phyloP scores from a whole-genome alignment of 2,888 invertebrate genomes.

The Limnephilus auricula region DNA sequence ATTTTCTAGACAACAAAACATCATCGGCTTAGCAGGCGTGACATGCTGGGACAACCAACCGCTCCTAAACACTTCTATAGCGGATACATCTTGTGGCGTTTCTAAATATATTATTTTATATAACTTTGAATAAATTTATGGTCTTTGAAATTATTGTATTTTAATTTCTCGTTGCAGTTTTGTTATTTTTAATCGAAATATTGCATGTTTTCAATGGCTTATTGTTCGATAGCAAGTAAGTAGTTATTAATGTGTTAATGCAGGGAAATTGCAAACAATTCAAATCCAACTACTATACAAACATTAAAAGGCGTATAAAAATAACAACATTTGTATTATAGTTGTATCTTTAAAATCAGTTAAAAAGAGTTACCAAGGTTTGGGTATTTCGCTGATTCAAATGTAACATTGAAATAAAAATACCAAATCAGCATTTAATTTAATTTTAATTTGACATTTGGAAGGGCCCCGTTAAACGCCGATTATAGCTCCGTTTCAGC shows the following conservation, averaged over 20 bases:
- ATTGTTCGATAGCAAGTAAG: not conserved
- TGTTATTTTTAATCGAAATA: not conserved
- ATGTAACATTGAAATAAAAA: not conserved
- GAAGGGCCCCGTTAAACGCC: too few species aligned
- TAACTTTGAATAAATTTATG: not conserved
- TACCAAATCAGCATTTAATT: not conserved
- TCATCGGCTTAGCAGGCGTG: constrained; percentile 26
- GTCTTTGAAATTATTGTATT: not conserved
- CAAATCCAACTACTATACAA: not conserved
- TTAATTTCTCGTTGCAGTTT: not conserved
- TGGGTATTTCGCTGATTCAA: not conserved
- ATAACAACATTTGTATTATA: not conserved
- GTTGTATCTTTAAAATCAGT: not conserved
- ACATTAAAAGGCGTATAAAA: not conserved
- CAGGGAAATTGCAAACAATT: not conserved
- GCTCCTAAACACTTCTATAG: constrained; percentile 28
- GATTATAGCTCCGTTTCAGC: too few species aligned
- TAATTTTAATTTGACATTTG: too few species aligned
- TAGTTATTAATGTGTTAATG: not conserved
- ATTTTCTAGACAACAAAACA: constrained; percentile 43
- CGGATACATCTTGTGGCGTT: not conserved
- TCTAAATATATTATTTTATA: constrained; percentile 6
- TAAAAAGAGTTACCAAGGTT: not conserved
- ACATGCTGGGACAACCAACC: constrained; percentile 38
- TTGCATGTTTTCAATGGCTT: not conserved